phyloP scores from a whole-genome alignment of 1,140 invertebrate species.

The Tenebrio molitor region DNA sequence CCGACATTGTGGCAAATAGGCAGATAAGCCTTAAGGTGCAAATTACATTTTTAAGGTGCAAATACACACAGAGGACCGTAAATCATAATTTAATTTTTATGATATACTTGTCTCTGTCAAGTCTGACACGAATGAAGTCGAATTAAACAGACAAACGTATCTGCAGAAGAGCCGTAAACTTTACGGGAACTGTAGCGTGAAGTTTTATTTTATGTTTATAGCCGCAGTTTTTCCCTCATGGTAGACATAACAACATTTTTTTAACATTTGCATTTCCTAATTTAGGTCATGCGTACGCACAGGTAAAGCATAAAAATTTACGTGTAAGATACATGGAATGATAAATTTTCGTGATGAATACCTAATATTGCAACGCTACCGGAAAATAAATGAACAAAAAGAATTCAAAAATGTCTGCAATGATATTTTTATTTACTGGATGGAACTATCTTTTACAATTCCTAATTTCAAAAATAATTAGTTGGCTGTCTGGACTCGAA shows the following conservation, averaged over 20 bases:
- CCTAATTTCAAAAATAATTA: too few relatives aligned
- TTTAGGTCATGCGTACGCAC: slow-evolving; percentile 3
- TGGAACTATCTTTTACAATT: too few relatives aligned
- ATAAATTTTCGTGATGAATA: too few relatives aligned
- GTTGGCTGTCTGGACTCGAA: too few relatives aligned
- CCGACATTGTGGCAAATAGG: background rate
- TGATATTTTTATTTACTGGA: too few relatives aligned
- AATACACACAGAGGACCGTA: background rate
- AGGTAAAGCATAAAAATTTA: too few relatives aligned
- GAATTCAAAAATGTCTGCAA: too few relatives aligned
- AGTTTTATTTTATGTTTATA: slow-evolving; percentile 30
- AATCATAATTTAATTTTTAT: slow-evolving; percentile 22
- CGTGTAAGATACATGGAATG: background rate
- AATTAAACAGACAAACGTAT: slow-evolving; percentile 30
- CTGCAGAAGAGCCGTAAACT: slow-evolving; percentile 26
- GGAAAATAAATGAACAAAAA: too few relatives aligned
- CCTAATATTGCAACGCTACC: too few relatives aligned
- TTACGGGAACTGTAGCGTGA: slow-evolving; percentile 22
- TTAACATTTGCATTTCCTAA: slow-evolving; percentile 21
- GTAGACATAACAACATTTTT: slow-evolving; percentile 15
- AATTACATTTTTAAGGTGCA: background rate
- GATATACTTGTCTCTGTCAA: slow-evolving; percentile 21
- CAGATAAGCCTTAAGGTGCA: background rate
- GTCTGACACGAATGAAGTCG: slow-evolving; percentile 18
- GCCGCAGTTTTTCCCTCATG: slow-evolving; percentile 18